Conservation (phyloP, 2,797 vertebrate genomes). For the Gymnothorax reevesii region DNA sequence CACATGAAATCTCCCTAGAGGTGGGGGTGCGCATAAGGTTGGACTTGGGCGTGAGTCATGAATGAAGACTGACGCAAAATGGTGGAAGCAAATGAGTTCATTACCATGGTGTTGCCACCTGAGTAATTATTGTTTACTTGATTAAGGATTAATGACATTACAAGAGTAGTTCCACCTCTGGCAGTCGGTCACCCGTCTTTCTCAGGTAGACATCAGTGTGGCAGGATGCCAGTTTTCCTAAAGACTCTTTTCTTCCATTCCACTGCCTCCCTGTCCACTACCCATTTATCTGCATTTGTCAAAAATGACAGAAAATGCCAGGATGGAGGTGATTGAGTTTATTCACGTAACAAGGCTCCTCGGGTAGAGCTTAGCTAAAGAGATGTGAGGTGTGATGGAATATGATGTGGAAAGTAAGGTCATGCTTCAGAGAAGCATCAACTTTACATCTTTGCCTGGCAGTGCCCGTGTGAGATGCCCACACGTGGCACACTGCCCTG, state of each 20-base stretch:
- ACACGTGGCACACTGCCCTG: not conserved
- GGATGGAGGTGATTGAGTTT: not conserved
- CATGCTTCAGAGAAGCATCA: not conserved
- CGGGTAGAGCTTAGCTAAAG: not conserved
- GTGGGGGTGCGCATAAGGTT: not conserved
- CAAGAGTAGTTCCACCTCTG: not conserved
- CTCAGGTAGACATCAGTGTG: not conserved
- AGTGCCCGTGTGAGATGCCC: not conserved
- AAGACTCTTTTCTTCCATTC: constrained; percentile 1
- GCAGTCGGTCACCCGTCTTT: not conserved
- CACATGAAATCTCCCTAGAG: not conserved
- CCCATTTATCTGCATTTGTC: constrained; percentile 26
- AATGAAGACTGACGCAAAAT: not conserved
- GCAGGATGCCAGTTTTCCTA: not conserved
- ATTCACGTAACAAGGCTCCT: not conserved
- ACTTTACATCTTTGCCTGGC: too few relatives aligned
- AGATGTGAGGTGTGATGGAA: too few relatives aligned
- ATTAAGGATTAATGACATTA: constrained; percentile 32
- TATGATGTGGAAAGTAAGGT: not conserved
- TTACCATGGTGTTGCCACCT: constrained; percentile 15
- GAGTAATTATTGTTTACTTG: constrained; percentile 17
- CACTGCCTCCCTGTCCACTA: not conserved
- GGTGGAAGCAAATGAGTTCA: constrained; percentile 28
- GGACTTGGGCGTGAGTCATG: not conserved
- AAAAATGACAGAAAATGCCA: constrained; percentile 25